phyloP scores from a whole-genome alignment of 2,113 vertebrate species.

The Serilophus lunatus region DNA sequence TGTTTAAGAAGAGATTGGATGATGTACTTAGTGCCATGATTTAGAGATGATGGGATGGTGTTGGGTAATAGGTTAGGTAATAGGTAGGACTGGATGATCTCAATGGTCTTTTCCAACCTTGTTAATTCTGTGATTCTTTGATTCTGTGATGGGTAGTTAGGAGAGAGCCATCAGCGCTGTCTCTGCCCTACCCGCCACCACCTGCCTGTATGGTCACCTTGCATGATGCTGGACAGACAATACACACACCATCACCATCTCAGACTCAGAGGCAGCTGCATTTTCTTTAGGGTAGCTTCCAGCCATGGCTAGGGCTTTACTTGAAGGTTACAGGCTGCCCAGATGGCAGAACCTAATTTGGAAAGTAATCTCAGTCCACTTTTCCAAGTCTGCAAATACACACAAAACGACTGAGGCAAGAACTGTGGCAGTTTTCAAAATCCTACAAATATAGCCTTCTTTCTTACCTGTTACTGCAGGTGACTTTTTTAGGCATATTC shows the following conservation, averaged over 20 bases:
- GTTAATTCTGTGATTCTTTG: too few species aligned
- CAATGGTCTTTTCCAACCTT: too few species aligned
- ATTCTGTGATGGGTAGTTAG: background rate
- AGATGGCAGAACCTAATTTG: conserved; percentile 2
- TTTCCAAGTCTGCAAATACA: background rate
- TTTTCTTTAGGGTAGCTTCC: background rate
- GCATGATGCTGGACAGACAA: background rate
- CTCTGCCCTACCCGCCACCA: background rate
- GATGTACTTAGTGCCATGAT: too few species aligned
- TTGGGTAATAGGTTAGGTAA: too few species aligned
- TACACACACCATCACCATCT: background rate
- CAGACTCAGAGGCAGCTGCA: background rate
- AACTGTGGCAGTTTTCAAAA: background rate
- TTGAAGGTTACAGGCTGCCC: background rate
- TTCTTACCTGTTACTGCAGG: background rate
- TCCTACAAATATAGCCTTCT: background rate
- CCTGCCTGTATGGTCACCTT: background rate
- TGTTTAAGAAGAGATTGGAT: too few species aligned
- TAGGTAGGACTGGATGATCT: too few species aligned
- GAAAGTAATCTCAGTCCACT: background rate
- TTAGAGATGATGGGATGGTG: too few species aligned
- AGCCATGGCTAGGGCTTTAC: background rate
- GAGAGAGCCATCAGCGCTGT: background rate
- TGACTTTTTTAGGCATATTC: background rate
- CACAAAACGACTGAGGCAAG: background rate